Conservation (phyloP, 1,140 invertebrate species). For the Chironomus tepperi region DNA sequence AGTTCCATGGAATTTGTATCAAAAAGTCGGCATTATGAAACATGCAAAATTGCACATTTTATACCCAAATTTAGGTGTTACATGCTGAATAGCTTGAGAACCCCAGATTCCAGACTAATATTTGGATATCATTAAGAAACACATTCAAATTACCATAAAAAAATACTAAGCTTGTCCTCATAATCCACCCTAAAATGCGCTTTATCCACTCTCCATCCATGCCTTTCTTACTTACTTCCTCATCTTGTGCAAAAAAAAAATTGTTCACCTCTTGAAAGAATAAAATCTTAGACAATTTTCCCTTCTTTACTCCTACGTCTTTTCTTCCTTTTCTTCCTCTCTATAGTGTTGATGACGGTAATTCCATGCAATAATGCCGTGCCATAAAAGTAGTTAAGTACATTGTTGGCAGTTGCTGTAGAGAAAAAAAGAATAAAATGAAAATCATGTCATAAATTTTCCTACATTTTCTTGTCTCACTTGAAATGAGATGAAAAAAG, state of each 20-base stretch:
- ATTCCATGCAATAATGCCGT: background rate
- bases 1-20: no score
- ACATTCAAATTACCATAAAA: no score
- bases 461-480: background rate
- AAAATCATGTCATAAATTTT: conserved; percentile 14
- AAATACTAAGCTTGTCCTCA: no score
- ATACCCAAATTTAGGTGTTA: no score
- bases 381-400: conserved; percentile 13
- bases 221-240: no score
- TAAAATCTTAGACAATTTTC: background rate
- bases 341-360: background rate
- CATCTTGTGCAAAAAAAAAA: background rate
- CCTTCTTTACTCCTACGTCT: background rate
- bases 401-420: conserved; percentile 4
- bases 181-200: no score
- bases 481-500: conserved; percentile 6
- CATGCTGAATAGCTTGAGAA: no score
- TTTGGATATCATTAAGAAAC: no score
- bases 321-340: background rate
- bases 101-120: no score
- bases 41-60: no score
- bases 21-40: no score
- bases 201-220: no score
- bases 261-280: background rate
- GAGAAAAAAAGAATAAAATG: background rate